Evolutionary conservation across 2,888 invertebrate genomes (phyloP).

Genomic region (Zygothrica quintamaculata): DNA sequence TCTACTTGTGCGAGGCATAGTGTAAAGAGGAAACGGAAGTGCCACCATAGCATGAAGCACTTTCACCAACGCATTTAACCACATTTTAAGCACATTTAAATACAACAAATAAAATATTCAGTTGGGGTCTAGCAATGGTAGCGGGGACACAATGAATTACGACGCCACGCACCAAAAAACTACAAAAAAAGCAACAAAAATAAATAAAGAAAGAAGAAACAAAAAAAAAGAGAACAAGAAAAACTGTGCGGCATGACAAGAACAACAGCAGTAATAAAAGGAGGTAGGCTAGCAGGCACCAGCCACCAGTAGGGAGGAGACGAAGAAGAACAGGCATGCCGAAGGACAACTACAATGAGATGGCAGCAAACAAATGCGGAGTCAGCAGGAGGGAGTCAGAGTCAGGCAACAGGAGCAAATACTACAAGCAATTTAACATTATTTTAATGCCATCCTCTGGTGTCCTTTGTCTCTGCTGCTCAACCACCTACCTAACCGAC

Average conservation of each 20-base stretch:
- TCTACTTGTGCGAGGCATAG: no score
- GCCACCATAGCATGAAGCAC: constrained; percentile 41
- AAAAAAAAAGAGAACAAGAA: constrained; percentile 3
- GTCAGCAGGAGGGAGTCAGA: constrained; percentile 15
- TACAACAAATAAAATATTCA: constrained; percentile 58
- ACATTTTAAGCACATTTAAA: constrained; percentile 71
- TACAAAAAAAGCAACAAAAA: constrained; percentile 29
- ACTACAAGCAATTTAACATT: constrained; percentile 71
- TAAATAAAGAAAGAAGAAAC: constrained; percentile 9
- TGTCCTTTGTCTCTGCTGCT: constrained; percentile 55
- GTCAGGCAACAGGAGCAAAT: constrained; percentile 52
- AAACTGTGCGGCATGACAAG: constrained; percentile 40
- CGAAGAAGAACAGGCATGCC: constrained; percentile 48
- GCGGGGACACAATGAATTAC: constrained; percentile 62
- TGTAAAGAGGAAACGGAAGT: constrained; percentile 37
- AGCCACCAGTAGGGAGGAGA: background rate
- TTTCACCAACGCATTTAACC: constrained; percentile 57
- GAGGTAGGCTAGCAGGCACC: constrained; percentile 10
- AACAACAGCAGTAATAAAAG: constrained; percentile 31
- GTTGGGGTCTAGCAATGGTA: constrained; percentile 29
- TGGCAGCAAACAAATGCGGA: constrained; percentile 54
- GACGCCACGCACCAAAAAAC: constrained; percentile 58
- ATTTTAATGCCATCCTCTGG: constrained; percentile 64
- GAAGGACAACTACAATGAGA: constrained; percentile 61
- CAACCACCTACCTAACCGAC: background rate